These are phyloP conservation scores for Lonchura striata DNA, from an alignment of 2,113 vertebrate genomes.

Conservation along the genomic window DNA sequence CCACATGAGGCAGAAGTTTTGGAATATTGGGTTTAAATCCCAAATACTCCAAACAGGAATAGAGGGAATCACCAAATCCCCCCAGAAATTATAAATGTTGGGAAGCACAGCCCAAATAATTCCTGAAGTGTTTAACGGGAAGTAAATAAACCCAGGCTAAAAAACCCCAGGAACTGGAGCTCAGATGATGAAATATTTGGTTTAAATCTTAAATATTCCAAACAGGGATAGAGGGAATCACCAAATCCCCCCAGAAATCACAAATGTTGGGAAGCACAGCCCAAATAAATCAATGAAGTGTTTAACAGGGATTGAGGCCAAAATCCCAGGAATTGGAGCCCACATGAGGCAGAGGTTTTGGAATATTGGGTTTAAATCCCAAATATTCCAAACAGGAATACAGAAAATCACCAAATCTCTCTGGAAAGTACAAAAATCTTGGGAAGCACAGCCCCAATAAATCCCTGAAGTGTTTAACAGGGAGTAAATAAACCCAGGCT, in stretches of 20 bases:
- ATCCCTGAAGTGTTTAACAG: background rate
- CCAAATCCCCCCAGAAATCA: background rate
- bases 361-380: background rate
- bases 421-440: too few relatives aligned
- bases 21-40: too few relatives aligned
- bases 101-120: too few relatives aligned
- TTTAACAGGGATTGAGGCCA: background rate
- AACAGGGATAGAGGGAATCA: background rate
- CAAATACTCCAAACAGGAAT: too few relatives aligned
- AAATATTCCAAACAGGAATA: background rate
- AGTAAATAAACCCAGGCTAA: too few relatives aligned
- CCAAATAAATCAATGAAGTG: background rate
- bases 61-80: too few relatives aligned
- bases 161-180: too few relatives aligned
- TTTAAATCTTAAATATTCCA: too few relatives aligned
- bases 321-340: background rate
- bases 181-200: too few relatives aligned
- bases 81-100: too few relatives aligned
- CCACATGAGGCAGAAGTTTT: too few relatives aligned
- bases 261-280: background rate
- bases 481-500: background rate
- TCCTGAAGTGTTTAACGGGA: too few relatives aligned
- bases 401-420: background rate
- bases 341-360: accelerated
- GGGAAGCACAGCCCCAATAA: background rate